phyloP scores from a whole-genome alignment of 2,797 vertebrate species.

The Sphenopsis melanotis region DNA sequence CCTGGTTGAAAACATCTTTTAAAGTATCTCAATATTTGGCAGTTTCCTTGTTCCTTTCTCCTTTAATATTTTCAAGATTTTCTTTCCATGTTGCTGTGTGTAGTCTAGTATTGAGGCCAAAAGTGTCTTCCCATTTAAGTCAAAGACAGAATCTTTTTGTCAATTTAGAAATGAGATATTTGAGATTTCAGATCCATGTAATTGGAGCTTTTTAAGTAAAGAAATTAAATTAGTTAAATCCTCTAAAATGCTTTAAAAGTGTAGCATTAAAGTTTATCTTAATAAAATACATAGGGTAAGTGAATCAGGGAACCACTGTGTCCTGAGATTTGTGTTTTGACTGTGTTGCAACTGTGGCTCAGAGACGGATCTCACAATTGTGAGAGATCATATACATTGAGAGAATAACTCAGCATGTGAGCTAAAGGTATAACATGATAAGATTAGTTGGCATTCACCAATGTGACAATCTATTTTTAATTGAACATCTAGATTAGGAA shows the following conservation, averaged over 20 bases:
- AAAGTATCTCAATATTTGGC: not conserved
- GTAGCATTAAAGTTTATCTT: not conserved
- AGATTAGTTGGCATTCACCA: slow-evolving; percentile 41
- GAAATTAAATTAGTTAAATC: not conserved
- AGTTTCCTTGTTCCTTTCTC: not conserved
- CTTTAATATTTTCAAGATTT: not conserved
- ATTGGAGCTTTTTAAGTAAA: not conserved
- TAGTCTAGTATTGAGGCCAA: not conserved
- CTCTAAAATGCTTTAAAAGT: not conserved
- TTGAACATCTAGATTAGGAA: slow-evolving; percentile 13
- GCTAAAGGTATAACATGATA: not conserved
- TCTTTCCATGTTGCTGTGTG: not conserved
- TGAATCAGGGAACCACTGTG: not conserved
- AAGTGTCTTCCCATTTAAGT: not conserved
- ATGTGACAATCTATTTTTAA: slow-evolving; percentile 42
- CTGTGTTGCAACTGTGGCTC: not conserved
- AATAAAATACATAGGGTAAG: not conserved
- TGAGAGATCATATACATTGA: not conserved
- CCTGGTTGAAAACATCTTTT: not conserved
- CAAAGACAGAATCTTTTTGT: not conserved
- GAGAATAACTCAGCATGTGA: not conserved
- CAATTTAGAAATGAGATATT: not conserved
- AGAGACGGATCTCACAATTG: not conserved
- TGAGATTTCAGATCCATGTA: not conserved
- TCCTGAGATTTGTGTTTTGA: not conserved